phyloP scores from a whole-genome alignment of 1,140 invertebrate genomes.

The Artemia franciscana region DNA sequence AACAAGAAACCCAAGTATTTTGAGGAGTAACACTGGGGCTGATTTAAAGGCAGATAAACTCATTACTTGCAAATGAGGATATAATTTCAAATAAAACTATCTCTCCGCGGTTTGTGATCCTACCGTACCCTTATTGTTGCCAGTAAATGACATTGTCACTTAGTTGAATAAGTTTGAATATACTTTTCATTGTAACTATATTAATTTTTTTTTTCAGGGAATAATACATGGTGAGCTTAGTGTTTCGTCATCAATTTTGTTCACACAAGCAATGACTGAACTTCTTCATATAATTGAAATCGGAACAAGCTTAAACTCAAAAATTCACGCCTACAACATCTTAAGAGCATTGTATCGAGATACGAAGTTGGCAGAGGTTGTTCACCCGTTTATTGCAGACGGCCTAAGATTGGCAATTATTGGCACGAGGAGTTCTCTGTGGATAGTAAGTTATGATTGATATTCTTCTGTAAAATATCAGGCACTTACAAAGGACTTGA shows the following conservation, averaged over 20 bases:
- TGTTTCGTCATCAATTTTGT: slow-evolving; percentile 16
- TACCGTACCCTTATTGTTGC: no score
- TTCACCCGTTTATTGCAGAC: slow-evolving; percentile 40
- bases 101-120: no score
- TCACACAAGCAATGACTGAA: slow-evolving; percentile 30
- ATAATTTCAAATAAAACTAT: no score
- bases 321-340: slow-evolving; percentile 63
- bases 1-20: no score
- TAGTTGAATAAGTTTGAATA: no score
- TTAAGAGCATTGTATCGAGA: slow-evolving; percentile 53
- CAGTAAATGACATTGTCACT: no score
- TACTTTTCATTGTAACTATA: no score
- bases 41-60: no score
- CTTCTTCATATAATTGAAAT: slow-evolving; percentile 26
- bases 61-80: no score
- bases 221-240: slow-evolving; percentile 40
- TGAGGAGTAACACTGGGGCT: no score
- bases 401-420: slow-evolving; percentile 44
- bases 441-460: slow-evolving; percentile 39
- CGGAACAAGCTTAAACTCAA: slow-evolving; percentile 14
- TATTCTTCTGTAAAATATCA: no score
- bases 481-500: no score
- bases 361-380: slow-evolving; percentile 41
- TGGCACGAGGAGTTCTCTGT: slow-evolving; percentile 44
- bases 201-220: slow-evolving; percentile 31